Percentiles rank a stretch among this genome's conserved stretches.
Evolutionary conservation across 2,113 vertebrate species (phyloP).

Genomic region (Melanerpes aurifrons): DNA sequence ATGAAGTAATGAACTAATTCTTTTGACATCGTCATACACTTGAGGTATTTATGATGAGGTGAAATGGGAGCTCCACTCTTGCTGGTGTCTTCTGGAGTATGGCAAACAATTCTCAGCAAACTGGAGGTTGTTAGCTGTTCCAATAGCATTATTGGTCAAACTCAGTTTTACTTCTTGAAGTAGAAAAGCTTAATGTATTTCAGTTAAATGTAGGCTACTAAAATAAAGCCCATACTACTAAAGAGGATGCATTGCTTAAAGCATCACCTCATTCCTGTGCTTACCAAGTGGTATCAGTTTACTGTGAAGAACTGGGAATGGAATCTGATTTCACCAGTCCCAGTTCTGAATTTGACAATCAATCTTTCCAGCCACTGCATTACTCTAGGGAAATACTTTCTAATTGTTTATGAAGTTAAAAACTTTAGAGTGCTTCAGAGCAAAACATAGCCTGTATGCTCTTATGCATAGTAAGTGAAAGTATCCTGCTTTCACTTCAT

Average conservation of each 20-base stretch:
- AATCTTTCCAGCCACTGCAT: background rate
- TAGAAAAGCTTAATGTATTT: background rate
- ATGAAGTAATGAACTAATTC: background rate
- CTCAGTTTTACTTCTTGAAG: background rate
- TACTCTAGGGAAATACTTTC: background rate
- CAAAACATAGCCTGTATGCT: background rate
- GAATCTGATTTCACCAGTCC: background rate
- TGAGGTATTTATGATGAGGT: background rate
- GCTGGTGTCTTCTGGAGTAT: background rate
- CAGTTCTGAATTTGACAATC: background rate
- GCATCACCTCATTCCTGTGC: background rate
- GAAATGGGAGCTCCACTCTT: background rate
- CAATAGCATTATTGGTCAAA: background rate
- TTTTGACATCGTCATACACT: background rate
- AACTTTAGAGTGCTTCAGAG: background rate
- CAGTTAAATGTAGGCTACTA: background rate
- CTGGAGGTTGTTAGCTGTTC: background rate
- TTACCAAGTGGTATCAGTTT: background rate
- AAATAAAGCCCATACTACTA: background rate
- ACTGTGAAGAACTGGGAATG: background rate
- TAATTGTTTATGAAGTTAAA: background rate
- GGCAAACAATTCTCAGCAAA: background rate
- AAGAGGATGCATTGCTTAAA: background rate
- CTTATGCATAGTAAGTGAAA: background rate
- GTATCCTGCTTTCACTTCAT: background rate